Base-by-base conservation (phyloP, 2,888 invertebrate species). In the Phyllotreta cruciferae region DNA sequence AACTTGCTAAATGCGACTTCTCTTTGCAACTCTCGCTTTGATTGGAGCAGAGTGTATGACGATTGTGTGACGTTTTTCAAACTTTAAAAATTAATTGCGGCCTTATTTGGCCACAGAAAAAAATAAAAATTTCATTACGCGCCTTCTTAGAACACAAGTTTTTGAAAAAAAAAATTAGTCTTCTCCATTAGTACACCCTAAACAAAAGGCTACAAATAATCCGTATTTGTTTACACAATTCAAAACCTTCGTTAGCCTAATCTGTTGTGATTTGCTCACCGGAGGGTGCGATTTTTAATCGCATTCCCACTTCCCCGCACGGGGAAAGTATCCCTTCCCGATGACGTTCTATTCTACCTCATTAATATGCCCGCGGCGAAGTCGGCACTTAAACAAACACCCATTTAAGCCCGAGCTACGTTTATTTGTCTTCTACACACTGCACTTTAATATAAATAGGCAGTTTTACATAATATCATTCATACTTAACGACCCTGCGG, bases 361-460 rank as follows among this genome's bases (percentile, higher is more conserved):
- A 56, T 64, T 60, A 60, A 62, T 65, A 65, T 62, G 58, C 62
- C 42, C 41, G 61, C 61, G 49, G 61, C 61, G 44, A 55, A 63
- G 57, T 66, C 35, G 54, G 55, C 50, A 56, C 66, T 61, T 66
- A 56, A 58, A 58, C 63, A 63, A 63, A 63, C 62, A 63, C 61
- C 24, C 61, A 39, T 41, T 57, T 58, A 61, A 64, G 56, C 64
- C 44, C 14, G n/a, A n/a, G 54, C 57, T 57, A 61, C 49, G 56
- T 54, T 61, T 57, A 61, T 57, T 61, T 61, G 57, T 61, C 61
- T 61, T 61, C 52, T 44, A 52, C 37, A 52, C 44, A 52, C 44
- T 13, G 13, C 50, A 50, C 34, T 58, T 58, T 50, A 41, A 50
- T 35, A 50, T 42, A 52, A 37, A 52, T 37, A 52, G 52, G 37